These are phyloP conservation scores for Limnephilus rhombicus DNA, from an alignment of 2,888 invertebrate genomes.

Conservation along the genomic window DNA sequence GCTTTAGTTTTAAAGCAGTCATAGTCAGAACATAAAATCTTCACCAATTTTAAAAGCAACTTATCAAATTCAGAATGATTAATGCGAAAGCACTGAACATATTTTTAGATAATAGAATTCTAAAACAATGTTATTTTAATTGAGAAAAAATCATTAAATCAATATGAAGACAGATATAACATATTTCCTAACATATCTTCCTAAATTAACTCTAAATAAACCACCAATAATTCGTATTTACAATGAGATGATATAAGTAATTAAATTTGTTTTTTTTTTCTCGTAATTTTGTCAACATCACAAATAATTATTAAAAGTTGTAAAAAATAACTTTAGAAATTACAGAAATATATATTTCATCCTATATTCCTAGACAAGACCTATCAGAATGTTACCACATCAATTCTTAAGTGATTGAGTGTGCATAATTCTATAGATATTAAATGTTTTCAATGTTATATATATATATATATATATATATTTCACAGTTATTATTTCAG, in stretches of 20 bases:
- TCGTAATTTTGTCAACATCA: neutral
- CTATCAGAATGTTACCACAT: slow-evolving; percentile 18
- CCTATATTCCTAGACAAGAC: slow-evolving; percentile 7
- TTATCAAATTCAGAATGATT: neutral
- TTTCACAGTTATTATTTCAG: slow-evolving; percentile 14
- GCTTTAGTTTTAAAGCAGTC: neutral
- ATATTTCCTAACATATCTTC: slow-evolving; percentile 7
- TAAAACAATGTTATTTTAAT: neutral
- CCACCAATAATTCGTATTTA: slow-evolving; percentile 2
- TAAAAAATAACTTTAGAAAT: slow-evolving; percentile 18
- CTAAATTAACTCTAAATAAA: slow-evolving; percentile 5
- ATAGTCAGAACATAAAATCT: neutral
- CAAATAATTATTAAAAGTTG: slow-evolving; percentile 5
- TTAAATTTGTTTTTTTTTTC: neutral
- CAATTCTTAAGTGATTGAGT: slow-evolving; percentile 4
- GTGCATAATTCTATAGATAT: neutral
- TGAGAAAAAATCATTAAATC: neutral
- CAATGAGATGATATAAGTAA: neutral
- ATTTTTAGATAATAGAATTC: neutral
- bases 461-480: neutral
- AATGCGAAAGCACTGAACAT: neutral
- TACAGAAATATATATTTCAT: slow-evolving; percentile 24
- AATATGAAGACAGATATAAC: neutral
- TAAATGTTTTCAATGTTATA: neutral
- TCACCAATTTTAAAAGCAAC: neutral